Conservation (phyloP, 2,888 invertebrate species). For the Eupeodes latifasciatus region DNA sequence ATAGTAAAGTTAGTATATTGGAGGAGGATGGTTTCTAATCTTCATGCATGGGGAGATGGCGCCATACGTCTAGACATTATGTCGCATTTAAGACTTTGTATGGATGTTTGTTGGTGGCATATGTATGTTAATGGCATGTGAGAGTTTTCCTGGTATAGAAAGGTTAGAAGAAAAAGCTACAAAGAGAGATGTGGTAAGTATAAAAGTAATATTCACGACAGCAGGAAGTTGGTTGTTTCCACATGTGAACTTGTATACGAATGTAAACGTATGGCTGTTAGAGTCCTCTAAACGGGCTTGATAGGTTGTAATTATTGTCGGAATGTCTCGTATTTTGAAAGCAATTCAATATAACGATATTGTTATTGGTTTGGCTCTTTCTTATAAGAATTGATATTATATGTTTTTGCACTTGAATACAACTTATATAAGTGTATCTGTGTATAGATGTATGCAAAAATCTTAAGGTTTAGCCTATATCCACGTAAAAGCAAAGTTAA, state of each 20-base stretch:
- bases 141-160: conserved; percentile 32
- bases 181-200: background rate
- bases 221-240: background rate
- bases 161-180: background rate
- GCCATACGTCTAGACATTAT: conserved; percentile 79
- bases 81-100: conserved; percentile 72
- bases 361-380: conserved; percentile 14
- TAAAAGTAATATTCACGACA: conserved; percentile 25
- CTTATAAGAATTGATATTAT: background rate
- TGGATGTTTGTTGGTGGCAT: background rate
- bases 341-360: conserved; percentile 32
- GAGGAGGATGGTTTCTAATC: conserved; percentile 53
- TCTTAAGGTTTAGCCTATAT: background rate
- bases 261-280: background rate
- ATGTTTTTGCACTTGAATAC: background rate
- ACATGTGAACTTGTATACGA: background rate
- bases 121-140: conserved; percentile 58
- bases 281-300: conserved; percentile 9
- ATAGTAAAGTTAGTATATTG: background rate
- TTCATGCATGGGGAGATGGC: conserved; percentile 76
- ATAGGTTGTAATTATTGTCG: conserved; percentile 60
- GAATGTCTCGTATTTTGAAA: conserved; percentile 33
- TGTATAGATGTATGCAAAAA: background rate
- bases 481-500: conserved; percentile 2
- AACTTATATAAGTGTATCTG: background rate